Evolutionary conservation across 1,140 invertebrate species (phyloP).

Genomic region (Drosophila pectinifera): DNA sequence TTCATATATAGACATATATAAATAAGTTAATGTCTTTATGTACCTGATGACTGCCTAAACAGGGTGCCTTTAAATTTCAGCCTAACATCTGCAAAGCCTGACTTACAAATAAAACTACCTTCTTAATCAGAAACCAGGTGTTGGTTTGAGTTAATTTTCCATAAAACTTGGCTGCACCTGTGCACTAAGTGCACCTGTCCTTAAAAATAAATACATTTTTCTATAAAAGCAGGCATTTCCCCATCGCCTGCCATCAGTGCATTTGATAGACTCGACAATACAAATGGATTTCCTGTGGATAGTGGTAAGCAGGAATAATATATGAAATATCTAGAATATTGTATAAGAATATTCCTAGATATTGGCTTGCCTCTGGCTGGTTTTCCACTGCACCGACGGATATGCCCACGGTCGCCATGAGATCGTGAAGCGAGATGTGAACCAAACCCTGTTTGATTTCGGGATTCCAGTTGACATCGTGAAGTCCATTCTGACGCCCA

Average conservation of each 20-base stretch:
- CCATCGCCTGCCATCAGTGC: neutral
- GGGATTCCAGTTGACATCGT: neutral
- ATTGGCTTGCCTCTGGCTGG: neutral
- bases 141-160: neutral
- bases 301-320: conserved; percentile 17
- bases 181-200: neutral
- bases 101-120: neutral
- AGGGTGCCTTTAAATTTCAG: neutral
- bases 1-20: too few relatives aligned
- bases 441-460: neutral
- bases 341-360: neutral
- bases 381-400: neutral
- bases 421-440: neutral
- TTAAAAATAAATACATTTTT: neutral
- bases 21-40: too few relatives aligned
- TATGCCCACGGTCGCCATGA: conserved; percentile 1
- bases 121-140: neutral
- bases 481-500: conserved; percentile 1
- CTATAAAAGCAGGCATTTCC: conserved; percentile 14
- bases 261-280: neutral
- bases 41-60: too few relatives aligned
- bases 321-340: neutral
- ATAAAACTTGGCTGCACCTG: neutral
- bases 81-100: neutral
- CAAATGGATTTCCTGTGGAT: conserved; percentile 12